Percentiles rank a stretch among this genome's conserved stretches.
Evolutionary conservation across 2,888 invertebrate genomes (phyloP).

Genomic region (Sepioteuthis lessoniana): DNA sequence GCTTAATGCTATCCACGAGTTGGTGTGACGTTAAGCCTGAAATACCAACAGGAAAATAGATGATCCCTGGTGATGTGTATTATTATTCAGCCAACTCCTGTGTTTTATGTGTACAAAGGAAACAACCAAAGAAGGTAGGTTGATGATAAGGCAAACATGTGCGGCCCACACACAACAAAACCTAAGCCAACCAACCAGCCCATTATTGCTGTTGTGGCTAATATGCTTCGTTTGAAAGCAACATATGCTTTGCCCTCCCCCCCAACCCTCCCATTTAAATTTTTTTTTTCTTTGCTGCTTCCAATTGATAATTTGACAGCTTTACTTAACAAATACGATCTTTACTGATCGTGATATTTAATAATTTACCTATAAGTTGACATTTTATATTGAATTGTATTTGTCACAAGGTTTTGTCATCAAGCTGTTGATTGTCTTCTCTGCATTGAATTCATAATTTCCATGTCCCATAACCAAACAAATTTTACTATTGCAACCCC

Average conservation of each 20-base stretch:
- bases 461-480: neutral
- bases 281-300: too few species aligned
- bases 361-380: too few species aligned
- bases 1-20: neutral
- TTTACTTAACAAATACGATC: neutral
- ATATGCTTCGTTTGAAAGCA: neutral
- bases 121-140: conserved; percentile 54
- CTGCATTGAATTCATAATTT: neutral
- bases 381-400: too few species aligned
- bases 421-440: neutral
- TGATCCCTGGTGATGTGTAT: conserved; percentile 72
- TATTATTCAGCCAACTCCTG: conserved; percentile 72
- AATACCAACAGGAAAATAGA: conserved; percentile 52
- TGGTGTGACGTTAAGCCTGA: neutral
- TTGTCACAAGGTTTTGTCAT: neutral
- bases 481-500: neutral
- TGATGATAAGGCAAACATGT: neutral
- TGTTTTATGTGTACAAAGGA: conserved; percentile 70
- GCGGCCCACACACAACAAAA: neutral
- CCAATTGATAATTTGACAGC: neutral
- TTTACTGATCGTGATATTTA: too few species aligned
- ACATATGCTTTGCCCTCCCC: neutral
- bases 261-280: too few species aligned
- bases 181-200: neutral
- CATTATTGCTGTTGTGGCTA: neutral